phyloP scores from a whole-genome alignment of 2,797 vertebrate species.

The Acipenser oxyrinchus region DNA sequence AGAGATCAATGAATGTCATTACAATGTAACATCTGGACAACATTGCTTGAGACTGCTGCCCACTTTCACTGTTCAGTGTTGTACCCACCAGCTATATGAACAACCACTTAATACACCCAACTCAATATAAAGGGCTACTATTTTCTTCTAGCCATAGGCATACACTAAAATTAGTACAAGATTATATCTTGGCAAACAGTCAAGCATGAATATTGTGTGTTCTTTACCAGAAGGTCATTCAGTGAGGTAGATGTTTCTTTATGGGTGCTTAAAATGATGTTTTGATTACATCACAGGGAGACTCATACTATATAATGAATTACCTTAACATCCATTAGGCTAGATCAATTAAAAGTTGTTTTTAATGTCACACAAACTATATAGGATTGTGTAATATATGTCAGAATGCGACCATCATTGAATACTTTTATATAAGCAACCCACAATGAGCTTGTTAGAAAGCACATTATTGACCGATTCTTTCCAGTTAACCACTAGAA shows the following conservation, averaged over 20 bases:
- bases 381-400: constrained; percentile 30
- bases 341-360: constrained; percentile 74
- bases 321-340: constrained; percentile 93
- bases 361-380: constrained; percentile 77
- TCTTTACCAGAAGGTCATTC: constrained; percentile 93
- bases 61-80: constrained; percentile 20
- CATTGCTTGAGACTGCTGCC: constrained; percentile 26
- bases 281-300: constrained; percentile 93
- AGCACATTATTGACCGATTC: no score
- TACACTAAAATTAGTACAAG: background rate
- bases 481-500: no score
- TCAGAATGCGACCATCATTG: no score
- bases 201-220: constrained; percentile 68
- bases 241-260: constrained; percentile 94
- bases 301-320: constrained; percentile 84
- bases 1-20: constrained; percentile 20
- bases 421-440: no score
- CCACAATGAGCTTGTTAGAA: no score
- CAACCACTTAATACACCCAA: constrained; percentile 1
- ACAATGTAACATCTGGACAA: constrained; percentile 34
- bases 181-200: constrained; percentile 10
- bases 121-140: background rate
- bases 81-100: constrained; percentile 19
- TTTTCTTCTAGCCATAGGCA: constrained; percentile 8
- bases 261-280: constrained; percentile 90